These are phyloP conservation scores for Podilymbus podiceps DNA, from an alignment of 2,113 vertebrate genomes.

Conservation along the genomic window DNA sequence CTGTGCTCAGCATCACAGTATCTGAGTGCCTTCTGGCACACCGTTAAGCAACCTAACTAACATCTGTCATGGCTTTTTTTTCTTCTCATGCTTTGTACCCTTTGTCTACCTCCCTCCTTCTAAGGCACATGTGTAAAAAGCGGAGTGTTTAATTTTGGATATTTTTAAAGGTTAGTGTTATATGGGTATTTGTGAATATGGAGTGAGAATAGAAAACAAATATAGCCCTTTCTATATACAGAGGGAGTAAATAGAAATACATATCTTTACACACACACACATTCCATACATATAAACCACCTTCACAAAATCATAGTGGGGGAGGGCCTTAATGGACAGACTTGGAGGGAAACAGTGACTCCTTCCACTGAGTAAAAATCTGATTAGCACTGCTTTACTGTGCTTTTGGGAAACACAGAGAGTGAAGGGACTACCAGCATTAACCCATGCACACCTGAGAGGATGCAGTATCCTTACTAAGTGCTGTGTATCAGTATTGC, in stretches of 20 bases:
- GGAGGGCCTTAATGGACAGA: background rate
- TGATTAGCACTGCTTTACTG: background rate
- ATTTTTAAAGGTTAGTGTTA: background rate
- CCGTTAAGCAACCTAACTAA: constrained; percentile 17
- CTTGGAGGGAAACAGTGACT: background rate
- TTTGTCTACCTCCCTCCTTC: background rate
- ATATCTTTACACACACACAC: background rate
- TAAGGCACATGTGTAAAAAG: background rate
- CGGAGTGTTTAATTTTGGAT: background rate
- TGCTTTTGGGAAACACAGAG: background rate
- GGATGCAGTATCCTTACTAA: background rate
- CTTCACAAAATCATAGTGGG: background rate
- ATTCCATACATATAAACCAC: background rate
- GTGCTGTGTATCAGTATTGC: background rate
- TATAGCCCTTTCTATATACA: background rate
- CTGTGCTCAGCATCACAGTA: background rate
- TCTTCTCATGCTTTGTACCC: background rate
- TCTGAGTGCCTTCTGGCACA: constrained; percentile 23
- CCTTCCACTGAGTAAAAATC: background rate
- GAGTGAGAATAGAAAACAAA: background rate
- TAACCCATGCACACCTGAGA: background rate
- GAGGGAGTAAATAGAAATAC: background rate
- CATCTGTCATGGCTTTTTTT: constrained; percentile 35
- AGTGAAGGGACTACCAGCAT: background rate
- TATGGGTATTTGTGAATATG: background rate